A percentile compares a stretch with the other conserved stretches of the same genome.
Conservation (phyloP, 2,888 invertebrate species). For the Platypus cylindrus region DNA sequence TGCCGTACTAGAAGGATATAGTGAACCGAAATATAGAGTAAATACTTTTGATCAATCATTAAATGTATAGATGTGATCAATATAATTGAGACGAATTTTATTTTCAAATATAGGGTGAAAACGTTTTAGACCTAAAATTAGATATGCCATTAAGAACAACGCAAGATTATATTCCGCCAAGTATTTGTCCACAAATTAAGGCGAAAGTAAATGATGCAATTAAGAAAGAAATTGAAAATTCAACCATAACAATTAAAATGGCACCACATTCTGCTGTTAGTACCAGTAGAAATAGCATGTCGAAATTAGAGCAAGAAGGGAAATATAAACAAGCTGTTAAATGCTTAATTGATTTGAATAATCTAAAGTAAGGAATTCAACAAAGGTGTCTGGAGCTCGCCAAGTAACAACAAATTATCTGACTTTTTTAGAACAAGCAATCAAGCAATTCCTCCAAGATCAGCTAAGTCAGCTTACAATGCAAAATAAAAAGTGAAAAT, state of each 20-base stretch:
- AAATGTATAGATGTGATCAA: neutral
- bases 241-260: constrained; percentile 29
- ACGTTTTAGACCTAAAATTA: constrained; percentile 60
- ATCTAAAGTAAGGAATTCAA: constrained; percentile 25
- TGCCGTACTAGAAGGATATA: constrained; percentile 25
- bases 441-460: constrained; percentile 16
- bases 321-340: constrained; percentile 33
- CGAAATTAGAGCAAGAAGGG: constrained; percentile 33
- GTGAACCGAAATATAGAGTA: constrained; percentile 29
- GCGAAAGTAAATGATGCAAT: constrained; percentile 51
- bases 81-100: neutral
- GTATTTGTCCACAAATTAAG: constrained; percentile 58
- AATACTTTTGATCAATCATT: constrained; percentile 6
- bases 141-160: constrained; percentile 69
- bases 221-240: constrained; percentile 33
- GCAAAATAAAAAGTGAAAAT: too few relatives aligned
- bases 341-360: constrained; percentile 31
- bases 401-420: too few relatives aligned
- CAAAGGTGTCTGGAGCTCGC: too few relatives aligned
- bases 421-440: constrained; percentile 1
- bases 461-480: constrained; percentile 25
- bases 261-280: constrained; percentile 30
- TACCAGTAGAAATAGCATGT: constrained; percentile 26
- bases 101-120: constrained; percentile 39
- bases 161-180: constrained; percentile 57